Percentiles rank a stretch among this genome's conserved stretches.
These are phyloP conservation scores for Ondatra zibethicus DNA, from an alignment of 2,113 vertebrate genomes.

Conservation along the genomic window DNA sequence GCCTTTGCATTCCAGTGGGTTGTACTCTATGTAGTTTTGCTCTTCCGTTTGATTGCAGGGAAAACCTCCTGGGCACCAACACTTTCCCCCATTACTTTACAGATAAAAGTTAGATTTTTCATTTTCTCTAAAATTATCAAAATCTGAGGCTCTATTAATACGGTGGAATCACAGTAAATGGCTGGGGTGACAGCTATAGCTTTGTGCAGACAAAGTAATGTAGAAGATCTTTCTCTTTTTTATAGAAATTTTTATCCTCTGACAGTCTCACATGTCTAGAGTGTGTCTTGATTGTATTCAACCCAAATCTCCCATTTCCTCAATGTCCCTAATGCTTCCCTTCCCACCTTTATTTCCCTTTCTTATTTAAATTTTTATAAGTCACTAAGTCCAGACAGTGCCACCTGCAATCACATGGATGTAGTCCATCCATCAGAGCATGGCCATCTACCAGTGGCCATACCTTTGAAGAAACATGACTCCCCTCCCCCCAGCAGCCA, in stretches of 20 bases:
- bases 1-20: background rate
- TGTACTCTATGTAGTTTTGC: background rate
- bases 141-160: background rate
- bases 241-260: background rate
- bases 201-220: background rate
- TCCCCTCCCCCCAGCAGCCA: background rate
- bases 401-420: background rate
- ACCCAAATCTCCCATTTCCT: no score
- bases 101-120: background rate
- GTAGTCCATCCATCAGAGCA: background rate
- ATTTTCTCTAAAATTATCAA: background rate
- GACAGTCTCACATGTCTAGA: background rate
- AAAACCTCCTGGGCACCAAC: background rate
- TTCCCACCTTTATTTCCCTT: background rate
- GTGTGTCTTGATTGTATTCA: background rate
- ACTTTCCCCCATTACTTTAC: background rate
- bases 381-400: background rate
- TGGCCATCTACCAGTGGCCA: background rate
- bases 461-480: background rate
- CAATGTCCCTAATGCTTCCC: background rate
- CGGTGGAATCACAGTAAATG: background rate
- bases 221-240: background rate
- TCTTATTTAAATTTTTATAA: background rate
- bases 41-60: background rate
- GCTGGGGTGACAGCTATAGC: background rate